These are phyloP conservation scores for Chiridota heheva DNA, from an alignment of 35 echinoderm and acorn worm species.

Conservation along the genomic window DNA sequence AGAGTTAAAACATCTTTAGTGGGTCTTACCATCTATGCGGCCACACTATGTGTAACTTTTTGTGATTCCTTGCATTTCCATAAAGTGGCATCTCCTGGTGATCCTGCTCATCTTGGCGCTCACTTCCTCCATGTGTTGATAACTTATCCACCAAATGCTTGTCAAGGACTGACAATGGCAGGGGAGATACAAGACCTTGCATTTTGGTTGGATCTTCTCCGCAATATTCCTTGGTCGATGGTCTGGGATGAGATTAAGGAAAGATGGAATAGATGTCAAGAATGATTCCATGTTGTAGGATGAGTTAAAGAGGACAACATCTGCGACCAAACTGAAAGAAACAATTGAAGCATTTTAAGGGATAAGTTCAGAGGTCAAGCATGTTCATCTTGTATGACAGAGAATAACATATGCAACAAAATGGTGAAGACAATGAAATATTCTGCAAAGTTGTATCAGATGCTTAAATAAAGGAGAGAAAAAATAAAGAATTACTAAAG, in stretches of 20 bases:
- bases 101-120: too few relatives aligned
- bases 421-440: neutral
- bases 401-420: neutral
- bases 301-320: conserved; percentile 83
- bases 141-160: too few relatives aligned
- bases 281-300: conserved; percentile 91
- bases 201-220: conserved; percentile 79
- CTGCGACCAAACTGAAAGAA: conserved; percentile 76
- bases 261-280: conserved; percentile 71
- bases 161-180: too few relatives aligned
- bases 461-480: neutral
- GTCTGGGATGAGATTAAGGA: conserved; percentile 86
- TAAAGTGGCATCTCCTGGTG: too few relatives aligned
- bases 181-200: conserved; percentile 74
- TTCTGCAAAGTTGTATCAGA: neutral
- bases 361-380: neutral
- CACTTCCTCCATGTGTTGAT: too few relatives aligned
- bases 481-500: neutral
- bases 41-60: too few relatives aligned
- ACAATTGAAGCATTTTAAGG: neutral
- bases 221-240: conserved; percentile 49
- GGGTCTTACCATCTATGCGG: too few relatives aligned
- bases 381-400: neutral
- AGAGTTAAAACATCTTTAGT: too few relatives aligned
- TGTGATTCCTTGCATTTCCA: too few relatives aligned